These are phyloP conservation scores for Danio rerio DNA, from an alignment of 2,113 vertebrate species.

Conservation along the genomic window GRCz12tu NC_133193.1:21559001-21559500, in stretches of 20 bases:
- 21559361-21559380: no score
- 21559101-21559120: slow-evolving; percentile 73
- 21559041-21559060: slow-evolving; percentile 78
- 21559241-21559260: slow-evolving; percentile 68
- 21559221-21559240: slow-evolving; percentile 73
- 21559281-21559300: slow-evolving; percentile 53
- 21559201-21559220: slow-evolving; percentile 73
- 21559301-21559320: background rate
- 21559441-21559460: no score
- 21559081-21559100: slow-evolving; percentile 78
- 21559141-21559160: slow-evolving; percentile 76
- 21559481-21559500: no score
- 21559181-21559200: slow-evolving; percentile 73
- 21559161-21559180: slow-evolving; percentile 79
- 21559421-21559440: no score
- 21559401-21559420: no score
- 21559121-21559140: slow-evolving; percentile 72
- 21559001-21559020: slow-evolving; percentile 69
- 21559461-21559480: no score
- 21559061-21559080: slow-evolving; percentile 76
- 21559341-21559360: no score
- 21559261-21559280: slow-evolving; percentile 68
- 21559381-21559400: no score
- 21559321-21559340: background rate
- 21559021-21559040: slow-evolving; percentile 74